Evolutionary conservation across 2,113 vertebrate genomes (phyloP), one percentile per base, ranked within the genome.

Genomic region (Cololabis saira): DNA sequence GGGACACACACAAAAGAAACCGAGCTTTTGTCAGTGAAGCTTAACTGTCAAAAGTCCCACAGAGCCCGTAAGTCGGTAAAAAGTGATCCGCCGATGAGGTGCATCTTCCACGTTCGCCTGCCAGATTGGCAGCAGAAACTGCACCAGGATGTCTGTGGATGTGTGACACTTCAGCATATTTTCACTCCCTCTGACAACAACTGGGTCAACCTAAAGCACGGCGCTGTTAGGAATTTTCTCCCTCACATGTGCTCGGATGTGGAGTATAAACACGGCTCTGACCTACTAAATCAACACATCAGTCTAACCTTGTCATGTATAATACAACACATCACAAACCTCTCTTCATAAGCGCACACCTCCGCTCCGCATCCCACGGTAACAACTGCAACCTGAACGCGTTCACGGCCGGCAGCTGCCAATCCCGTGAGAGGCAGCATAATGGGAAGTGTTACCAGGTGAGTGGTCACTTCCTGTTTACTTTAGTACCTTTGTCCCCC

Each of bases 401-500:
- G 30, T 12, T 69, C 21, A 53, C 16, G 40, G 8, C 52, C 50
- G 53, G 52, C 42, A 42, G 12, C 45, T 11, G 45, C n/a, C 45
- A 47, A 17, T 14, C 44, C n/a, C n/a, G 7, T n/a, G 78, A 84
- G 78, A 85, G 40, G 53, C 71, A 65, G 78, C 73, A 76, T 66
- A 67, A 18, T 40, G 43, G 75, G 82, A 83, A 80, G 68, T 49
- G 57, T 42, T 24, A 27, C n/a, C 57, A 57, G 67, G 22, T 61
- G 55, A 70, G 47, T 74, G 85, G 78, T 85, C 68, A 83, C 82
- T 89, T 87, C 87, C 89, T 89, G 87, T 89, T 89, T 87, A 81
- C 70, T 24, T 61, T 43, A 33, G 12, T 43, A 42, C 55, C 55
- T 48, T 61, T 45, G 49, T 60, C 30, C 16, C 22, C 33, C 51